Evolutionary conservation across 2,888 invertebrate species (phyloP), one percentile per base, ranked within the genome.

Genomic region (Caenorhabditis japonica): DNA sequence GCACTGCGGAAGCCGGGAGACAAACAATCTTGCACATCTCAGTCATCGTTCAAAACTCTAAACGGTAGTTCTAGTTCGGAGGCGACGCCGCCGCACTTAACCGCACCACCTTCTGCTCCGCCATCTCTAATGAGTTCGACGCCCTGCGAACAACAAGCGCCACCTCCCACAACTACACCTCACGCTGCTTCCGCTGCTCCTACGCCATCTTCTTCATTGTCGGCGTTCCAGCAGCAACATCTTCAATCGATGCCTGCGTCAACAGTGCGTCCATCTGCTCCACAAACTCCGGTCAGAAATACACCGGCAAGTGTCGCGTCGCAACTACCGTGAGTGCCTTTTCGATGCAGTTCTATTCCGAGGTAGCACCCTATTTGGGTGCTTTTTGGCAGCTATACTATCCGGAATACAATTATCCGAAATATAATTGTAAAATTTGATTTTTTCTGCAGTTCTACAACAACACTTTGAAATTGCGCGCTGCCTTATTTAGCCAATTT

Each of bases 241-340:
- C 47, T 19, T 4, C 53, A 51, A 46, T 47, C 44, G 21, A 23
- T 25, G 1, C 44, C 38, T 5, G 38, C 49, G n/a, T 47, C 60
- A 41, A 39, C 60, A 4, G 56, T 36, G 33, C 25, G 21, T 25
- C 46, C 46, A 36, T 17, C 23, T 58, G 34, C 47, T 41, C 33
- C 47, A 5, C 7, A 4, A 7, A 13, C 21, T 13, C 34, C 34
- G 7, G 12, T 36, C 1, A 15, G 15, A 34, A 5, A 30, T 7
- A 21, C 36, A 15, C 10, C 21, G 5, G 12, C 23, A 8, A n/a
- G n/a, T 47, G 15, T 15, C 7, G 30, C 33, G 17, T 33, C 4
- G 44, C 25, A 1, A n/a, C 44, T 27, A n/a, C 13, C 36, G 12
- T 13, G 12, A 10, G 7, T 27, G 23, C n/a, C 19, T 17, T 3